Conservation (phyloP, 2,888 invertebrate genomes). For the Macrosoma leucophasiata region DNA sequence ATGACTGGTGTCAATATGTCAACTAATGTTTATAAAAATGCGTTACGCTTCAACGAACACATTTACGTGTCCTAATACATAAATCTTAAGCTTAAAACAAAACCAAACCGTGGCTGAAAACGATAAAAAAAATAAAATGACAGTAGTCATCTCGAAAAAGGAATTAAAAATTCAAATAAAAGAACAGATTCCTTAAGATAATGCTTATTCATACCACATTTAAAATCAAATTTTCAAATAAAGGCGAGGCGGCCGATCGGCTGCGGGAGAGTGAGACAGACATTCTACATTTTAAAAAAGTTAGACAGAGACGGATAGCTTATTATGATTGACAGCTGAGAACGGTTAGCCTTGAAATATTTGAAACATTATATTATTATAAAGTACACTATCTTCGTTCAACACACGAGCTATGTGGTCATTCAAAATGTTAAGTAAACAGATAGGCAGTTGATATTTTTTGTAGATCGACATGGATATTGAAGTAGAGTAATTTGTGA, state of each 20-base stretch:
- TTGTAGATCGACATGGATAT: too few species aligned
- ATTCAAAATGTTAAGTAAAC: slow-evolving; percentile 26
- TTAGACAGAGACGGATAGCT: slow-evolving; percentile 65
- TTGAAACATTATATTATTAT: slow-evolving; percentile 76
- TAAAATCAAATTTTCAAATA: slow-evolving; percentile 75
- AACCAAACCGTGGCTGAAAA: slow-evolving; percentile 49
- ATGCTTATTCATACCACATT: slow-evolving; percentile 76
- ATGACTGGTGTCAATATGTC: too few species aligned
- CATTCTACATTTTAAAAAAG: slow-evolving; percentile 41
- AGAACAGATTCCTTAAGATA: slow-evolving; percentile 71
- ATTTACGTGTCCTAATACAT: slow-evolving; percentile 65
- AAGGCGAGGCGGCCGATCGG: slow-evolving; percentile 67
- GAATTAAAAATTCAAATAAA: slow-evolving; percentile 72
- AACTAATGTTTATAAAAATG: too few species aligned
- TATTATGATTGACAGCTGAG: slow-evolving; percentile 77
- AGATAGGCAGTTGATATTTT: too few species aligned
- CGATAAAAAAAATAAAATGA: slow-evolving; percentile 50
- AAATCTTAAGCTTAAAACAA: slow-evolving; percentile 46
- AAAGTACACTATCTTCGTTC: slow-evolving; percentile 71
- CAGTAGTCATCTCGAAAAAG: slow-evolving; percentile 65
- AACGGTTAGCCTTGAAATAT: slow-evolving; percentile 76
- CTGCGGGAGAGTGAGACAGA: slow-evolving; percentile 48
- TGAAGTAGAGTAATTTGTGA: too few species aligned
- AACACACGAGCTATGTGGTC: slow-evolving; percentile 57
- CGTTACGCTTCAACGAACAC: slow-evolving; percentile 44